phyloP scores from a whole-genome alignment of 2,113 vertebrate genomes.

The Mus spicilegus region DNA sequence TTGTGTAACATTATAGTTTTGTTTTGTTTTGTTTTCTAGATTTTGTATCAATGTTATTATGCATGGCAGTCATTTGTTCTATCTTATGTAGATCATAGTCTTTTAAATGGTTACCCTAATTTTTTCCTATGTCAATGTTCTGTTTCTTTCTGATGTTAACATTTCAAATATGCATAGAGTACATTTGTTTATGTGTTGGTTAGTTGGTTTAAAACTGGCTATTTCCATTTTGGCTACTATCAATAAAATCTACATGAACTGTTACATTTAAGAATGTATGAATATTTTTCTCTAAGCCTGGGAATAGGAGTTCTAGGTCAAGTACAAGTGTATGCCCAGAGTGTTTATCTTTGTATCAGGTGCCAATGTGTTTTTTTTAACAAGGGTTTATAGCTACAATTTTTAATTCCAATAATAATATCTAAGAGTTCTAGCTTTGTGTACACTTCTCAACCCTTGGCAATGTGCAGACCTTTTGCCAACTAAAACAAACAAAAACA shows the following conservation, averaged over 20 bases:
- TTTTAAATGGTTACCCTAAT: background rate
- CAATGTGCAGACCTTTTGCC: background rate
- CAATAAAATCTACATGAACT: background rate
- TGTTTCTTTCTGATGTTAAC: background rate
- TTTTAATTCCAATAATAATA: background rate
- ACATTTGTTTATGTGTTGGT: background rate
- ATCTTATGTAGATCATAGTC: background rate
- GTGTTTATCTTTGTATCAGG: background rate
- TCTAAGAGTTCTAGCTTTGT: background rate
- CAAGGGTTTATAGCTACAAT: background rate
- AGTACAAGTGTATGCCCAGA: background rate
- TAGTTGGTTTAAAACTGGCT: background rate
- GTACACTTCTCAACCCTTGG: background rate
- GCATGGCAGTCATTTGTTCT: background rate
- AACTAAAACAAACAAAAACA: background rate
- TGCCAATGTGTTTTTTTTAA: background rate
- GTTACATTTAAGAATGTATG: background rate
- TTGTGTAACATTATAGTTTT: background rate
- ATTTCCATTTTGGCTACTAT: slow-evolving; percentile 2
- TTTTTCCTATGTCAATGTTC: background rate
- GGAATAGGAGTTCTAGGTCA: background rate
- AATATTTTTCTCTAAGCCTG: background rate
- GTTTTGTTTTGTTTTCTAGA: background rate
- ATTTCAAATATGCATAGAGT: background rate
- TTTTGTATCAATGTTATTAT: background rate